phyloP scores from a whole-genome alignment of 2,888 invertebrate species.

The Aporophyla nigra region DNA sequence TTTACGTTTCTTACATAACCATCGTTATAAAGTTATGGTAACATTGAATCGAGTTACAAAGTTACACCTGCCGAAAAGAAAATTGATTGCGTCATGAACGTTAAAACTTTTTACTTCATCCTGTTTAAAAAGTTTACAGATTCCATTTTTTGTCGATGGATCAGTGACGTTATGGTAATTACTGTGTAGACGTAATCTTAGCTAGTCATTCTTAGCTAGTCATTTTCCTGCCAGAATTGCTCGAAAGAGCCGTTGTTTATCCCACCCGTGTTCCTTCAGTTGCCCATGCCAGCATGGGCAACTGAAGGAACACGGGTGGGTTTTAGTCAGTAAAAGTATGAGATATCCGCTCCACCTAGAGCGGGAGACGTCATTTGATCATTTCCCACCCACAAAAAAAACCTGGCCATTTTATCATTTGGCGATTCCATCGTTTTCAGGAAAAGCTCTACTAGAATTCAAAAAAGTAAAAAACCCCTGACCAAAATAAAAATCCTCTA shows the following conservation, averaged over 20 bases:
- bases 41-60: constrained; percentile 39
- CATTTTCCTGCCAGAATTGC: no score
- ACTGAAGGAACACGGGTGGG: no score
- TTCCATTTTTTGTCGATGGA: background rate
- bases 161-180: background rate
- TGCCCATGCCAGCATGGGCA: no score
- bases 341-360: no score
- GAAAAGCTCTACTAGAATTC: background rate
- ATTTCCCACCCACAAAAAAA: no score
- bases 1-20: constrained; percentile 10
- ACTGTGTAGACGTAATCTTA: background rate
- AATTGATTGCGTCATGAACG: constrained; percentile 53
- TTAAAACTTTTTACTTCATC: constrained; percentile 28
- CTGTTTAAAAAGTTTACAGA: background rate
- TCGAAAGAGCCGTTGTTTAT: no score
- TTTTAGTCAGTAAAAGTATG: no score
- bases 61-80: constrained; percentile 33
- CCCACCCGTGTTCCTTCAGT: no score
- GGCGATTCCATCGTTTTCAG: background rate
- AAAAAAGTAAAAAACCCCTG: no score
- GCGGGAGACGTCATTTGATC: no score
- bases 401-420: no score
- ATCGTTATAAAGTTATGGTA: constrained; percentile 35
- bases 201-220: background rate
- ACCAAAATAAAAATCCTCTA: no score